Evolutionary conservation across 1,140 invertebrate species (phyloP), one percentile per base, ranked within the genome.

Genomic region (Listronotus oregonensis): DNA sequence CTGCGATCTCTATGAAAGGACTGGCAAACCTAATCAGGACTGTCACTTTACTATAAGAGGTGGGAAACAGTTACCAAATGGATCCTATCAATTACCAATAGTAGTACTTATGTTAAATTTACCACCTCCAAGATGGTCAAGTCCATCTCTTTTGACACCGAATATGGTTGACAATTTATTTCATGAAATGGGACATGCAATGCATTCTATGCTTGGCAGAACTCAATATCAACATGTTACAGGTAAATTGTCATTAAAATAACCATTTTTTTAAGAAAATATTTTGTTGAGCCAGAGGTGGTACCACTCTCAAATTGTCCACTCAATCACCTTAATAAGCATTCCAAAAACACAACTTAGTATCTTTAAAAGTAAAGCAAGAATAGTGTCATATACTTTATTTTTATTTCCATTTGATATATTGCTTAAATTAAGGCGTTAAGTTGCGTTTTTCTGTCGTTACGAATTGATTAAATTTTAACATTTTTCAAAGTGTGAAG

Each of bases 161-260:
- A 84, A 87, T 12, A 89, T 92, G 65, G 89, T 98, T 10, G 96
- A 99, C 78, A 99, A 98, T 82, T 81, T 99, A 31, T 99, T 99
- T 80, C 98, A 99, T 77, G 97, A 99, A 84, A 93, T 98, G 90
- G 97, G 97, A 0, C 98, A 99, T 83, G 98, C 97, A 6, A 90
- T 99, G 84, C 98, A 99, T 81, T 99, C 97, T 6, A 99, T 99
- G 95, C 79, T 99, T 54, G 97, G 92, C 7, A 85, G 94, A 69
- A 97, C 97, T 0, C 85, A 88, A 61, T 96, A 98, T 82, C 97
- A 99, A 81, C 97, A 99, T 81, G 93, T 98, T 14, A 95, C 95
- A 21, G 97, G 96, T 64, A 52, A 27, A 11, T 40, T 58, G 3
- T 21, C 50, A 52, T 32, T 8, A 4, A 12, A 17, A n/a, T n/a